Percentiles rank a stretch among this genome's conserved stretches.
These are phyloP conservation scores for Aspidiotus rigidus DNA, from an alignment of 2,888 invertebrate genomes.

Conservation along the genomic window DNA sequence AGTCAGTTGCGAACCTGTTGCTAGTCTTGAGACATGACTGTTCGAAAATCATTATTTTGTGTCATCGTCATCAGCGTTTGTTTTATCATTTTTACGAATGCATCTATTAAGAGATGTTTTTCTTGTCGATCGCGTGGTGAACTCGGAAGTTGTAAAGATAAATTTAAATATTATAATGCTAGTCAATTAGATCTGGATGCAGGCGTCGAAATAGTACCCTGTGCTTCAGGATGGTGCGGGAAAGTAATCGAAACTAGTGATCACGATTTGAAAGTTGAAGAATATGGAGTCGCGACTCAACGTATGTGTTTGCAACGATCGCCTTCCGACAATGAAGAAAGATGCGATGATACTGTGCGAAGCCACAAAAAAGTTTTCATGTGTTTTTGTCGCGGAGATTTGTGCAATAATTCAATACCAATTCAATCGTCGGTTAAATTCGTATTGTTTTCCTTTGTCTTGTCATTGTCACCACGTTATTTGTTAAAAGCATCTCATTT, in stretches of 20 bases:
- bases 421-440: slow-evolving; percentile 10
- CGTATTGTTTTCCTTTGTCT: no score
- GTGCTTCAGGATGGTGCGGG: slow-evolving; percentile 87
- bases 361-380: slow-evolving; percentile 73
- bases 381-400: slow-evolving; percentile 84
- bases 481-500: no score
- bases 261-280: slow-evolving; percentile 57
- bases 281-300: slow-evolving; percentile 59
- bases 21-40: slow-evolving; percentile 26
- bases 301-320: slow-evolving; percentile 77
- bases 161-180: slow-evolving; percentile 62
- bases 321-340: slow-evolving; percentile 78
- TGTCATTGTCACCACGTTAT: no score
- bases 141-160: slow-evolving; percentile 79
- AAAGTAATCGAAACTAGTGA: slow-evolving; percentile 73
- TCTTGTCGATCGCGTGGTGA: slow-evolving; percentile 79
- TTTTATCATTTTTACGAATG: slow-evolving; percentile 11
- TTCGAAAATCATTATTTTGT: not conserved
- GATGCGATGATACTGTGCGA: slow-evolving; percentile 78
- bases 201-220: slow-evolving; percentile 67
- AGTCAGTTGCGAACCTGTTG: not conserved
- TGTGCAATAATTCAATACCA: slow-evolving; percentile 56
- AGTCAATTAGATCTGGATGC: slow-evolving; percentile 61
- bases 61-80: slow-evolving; percentile 14
- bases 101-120: slow-evolving; percentile 59